Evolutionary conservation across 2,888 invertebrate species (phyloP).

Genomic region (Erannis defoliaria): DNA sequence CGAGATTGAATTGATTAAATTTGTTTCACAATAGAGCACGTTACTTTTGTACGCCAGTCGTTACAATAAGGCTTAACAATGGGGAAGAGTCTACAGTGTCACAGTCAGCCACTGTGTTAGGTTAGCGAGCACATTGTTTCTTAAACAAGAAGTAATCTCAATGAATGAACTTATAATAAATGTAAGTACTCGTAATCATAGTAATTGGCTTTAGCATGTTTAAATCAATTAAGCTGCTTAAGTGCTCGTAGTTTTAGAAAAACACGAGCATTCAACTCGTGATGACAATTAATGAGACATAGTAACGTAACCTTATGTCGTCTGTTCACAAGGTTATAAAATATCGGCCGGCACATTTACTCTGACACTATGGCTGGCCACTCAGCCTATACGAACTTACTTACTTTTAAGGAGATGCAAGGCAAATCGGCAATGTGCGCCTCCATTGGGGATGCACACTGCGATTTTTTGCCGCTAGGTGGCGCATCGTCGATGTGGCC

Average conservation of each 20-base stretch:
- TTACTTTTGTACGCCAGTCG: slow-evolving; percentile 12
- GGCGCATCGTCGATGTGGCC: too few relatives aligned
- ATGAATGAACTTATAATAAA: slow-evolving; percentile 32
- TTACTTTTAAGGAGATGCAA: too few relatives aligned
- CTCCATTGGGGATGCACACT: too few relatives aligned
- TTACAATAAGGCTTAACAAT: slow-evolving; percentile 19
- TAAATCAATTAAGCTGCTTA: background rate
- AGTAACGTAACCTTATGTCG: background rate
- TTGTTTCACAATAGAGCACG: slow-evolving; percentile 21
- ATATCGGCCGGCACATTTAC: too few relatives aligned
- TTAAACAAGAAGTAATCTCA: slow-evolving; percentile 40
- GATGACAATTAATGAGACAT: background rate
- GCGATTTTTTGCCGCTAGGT: too few relatives aligned
- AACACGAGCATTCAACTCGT: background rate
- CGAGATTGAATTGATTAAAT: slow-evolving; percentile 24
- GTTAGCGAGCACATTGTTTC: slow-evolving; percentile 43
- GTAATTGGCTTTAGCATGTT: background rate
- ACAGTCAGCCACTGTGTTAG: slow-evolving; percentile 7
- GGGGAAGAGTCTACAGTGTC: slow-evolving; percentile 18
- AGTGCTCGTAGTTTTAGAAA: background rate
- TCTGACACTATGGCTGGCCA: too few relatives aligned
- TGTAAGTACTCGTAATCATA: background rate
- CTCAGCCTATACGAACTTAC: too few relatives aligned
- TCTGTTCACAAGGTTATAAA: too few relatives aligned
- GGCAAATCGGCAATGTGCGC: too few relatives aligned